Percentiles rank a stretch among this genome's conserved stretches.
Evolutionary conservation across 2,888 invertebrate genomes (phyloP).

Genomic region (Candidula unifasciata): DNA sequence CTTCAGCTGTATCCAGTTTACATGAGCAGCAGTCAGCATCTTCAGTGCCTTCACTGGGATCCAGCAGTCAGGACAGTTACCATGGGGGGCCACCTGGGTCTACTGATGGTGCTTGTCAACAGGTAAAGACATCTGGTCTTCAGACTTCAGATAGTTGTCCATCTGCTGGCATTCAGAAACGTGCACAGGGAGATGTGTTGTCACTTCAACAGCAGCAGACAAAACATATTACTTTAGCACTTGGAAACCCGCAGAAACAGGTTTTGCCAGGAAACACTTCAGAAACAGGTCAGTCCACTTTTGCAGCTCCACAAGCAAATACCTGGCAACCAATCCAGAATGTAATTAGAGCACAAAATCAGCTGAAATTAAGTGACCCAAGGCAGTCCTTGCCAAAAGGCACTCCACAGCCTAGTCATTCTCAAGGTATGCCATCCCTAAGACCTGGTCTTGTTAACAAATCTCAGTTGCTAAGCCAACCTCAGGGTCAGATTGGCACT

Average conservation of each 20-base stretch:
- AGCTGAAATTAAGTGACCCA: slow-evolving; percentile 20
- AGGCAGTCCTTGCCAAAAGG: slow-evolving; percentile 11
- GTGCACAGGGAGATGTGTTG: slow-evolving; percentile 7
- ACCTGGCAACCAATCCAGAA: slow-evolving; percentile 26
- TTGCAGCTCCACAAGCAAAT: neutral
- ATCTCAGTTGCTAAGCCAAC: neutral
- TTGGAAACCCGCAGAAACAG: slow-evolving; percentile 6
- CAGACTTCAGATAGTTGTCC: slow-evolving; percentile 15
- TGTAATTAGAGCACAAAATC: neutral
- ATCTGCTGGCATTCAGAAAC: neutral
- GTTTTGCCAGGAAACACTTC: neutral
- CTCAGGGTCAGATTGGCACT: slow-evolving; percentile 22
- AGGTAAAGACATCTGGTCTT: neutral
- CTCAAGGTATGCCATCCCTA: neutral
- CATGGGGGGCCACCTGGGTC: neutral
- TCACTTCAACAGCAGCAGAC: neutral
- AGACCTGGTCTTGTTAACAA: slow-evolving; percentile 11
- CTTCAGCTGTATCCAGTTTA: neutral
- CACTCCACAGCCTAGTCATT: slow-evolving; percentile 16
- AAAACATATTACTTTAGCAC: neutral
- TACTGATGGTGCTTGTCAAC: neutral
- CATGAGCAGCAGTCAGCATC: slow-evolving; percentile 2
- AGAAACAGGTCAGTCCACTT: neutral
- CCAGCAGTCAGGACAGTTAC: neutral
- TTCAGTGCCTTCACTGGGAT: slow-evolving; percentile 25